Percentiles rank a stretch among this genome's conserved stretches.
phyloP scores from a whole-genome alignment of 1,140 invertebrate species.

The Eriosoma lanigerum region DNA sequence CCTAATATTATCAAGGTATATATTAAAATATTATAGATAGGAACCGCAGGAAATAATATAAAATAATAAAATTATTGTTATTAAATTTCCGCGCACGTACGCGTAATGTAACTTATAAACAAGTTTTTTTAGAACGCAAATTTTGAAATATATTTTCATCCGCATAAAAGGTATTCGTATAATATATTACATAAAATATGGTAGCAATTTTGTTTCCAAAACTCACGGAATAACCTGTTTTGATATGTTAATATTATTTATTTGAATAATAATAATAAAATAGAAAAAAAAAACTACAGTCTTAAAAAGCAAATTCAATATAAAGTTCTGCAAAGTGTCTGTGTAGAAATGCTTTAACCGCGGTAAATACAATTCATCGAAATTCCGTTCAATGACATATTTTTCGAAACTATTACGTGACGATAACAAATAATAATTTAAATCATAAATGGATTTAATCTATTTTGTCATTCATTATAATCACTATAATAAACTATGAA shows the following conservation, averaged over 20 bases:
- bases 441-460: not conserved
- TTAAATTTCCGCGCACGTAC: constrained; percentile 12
- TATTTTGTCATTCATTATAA: not conserved
- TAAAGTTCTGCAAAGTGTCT: too few relatives aligned
- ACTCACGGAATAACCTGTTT: not conserved
- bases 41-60: too few relatives aligned
- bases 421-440: not conserved
- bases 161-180: not conserved
- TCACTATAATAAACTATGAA: not conserved
- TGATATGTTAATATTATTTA: too few relatives aligned
- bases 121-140: constrained; percentile 14
- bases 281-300: too few relatives aligned
- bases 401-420: not conserved
- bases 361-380: too few relatives aligned
- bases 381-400: not conserved
- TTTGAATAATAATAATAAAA: too few relatives aligned
- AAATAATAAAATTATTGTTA: not conserved
- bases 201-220: not conserved
- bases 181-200: too few relatives aligned
- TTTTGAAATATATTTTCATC: not conserved
- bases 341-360: too few relatives aligned
- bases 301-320: too few relatives aligned
- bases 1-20: too few relatives aligned
- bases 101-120: not conserved
- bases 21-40: too few relatives aligned